Evolutionary conservation across 2,888 invertebrate genomes (phyloP), one percentile per base, ranked within the genome.

Genomic region (Pandemis heparana): DNA sequence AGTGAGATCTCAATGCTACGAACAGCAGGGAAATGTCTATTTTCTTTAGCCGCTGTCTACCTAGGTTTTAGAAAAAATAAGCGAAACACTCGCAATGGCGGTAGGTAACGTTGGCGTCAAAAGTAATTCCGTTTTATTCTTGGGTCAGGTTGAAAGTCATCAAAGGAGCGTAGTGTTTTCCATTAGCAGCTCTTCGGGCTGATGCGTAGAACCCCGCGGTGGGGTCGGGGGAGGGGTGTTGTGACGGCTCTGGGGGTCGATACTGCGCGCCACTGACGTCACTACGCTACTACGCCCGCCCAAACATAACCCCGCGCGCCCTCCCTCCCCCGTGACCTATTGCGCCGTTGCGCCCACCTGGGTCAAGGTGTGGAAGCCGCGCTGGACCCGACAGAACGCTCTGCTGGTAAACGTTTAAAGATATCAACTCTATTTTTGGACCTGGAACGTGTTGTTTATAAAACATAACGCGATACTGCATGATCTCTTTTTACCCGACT

Each of bases 261-360:
- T 92, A 92, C 82, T 83, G 88, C 87, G 85, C 87, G 90, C 83
- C 89, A 76, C 83, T 93, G 93, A 94, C 94, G 94, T 93, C 94
- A 94, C 89, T 92, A 94, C 93, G 91, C 90, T 93, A 93, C 93
- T 94, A 93, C 92, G 88, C 91, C 91, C 91, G 90, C 89, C 92
- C 92, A 93, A 93, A 92, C 92, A 92, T 85, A 85, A 86, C 87
- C 89, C 88, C 81, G 78, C 83, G 64, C 77, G 39, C 71, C 48
- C 75, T 68, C 87, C 59, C 76, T 66, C 87, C 87, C 91, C 83
- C 82, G 82, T 92, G 92, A 93, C 92, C 92, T 92, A 92, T 90
- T 90, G 90, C 90, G 91, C 83, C 85, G 87, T 83, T 85, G 87
- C 91, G 87, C 90, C 91, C 90, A 92, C 93, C 89, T 92, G 92